A percentile compares a stretch with the other conserved stretches of the same genome.
phyloP scores from a whole-genome alignment of 37 sponge, comb jelly and placozoan species.

The Ianthella basta region DNA sequence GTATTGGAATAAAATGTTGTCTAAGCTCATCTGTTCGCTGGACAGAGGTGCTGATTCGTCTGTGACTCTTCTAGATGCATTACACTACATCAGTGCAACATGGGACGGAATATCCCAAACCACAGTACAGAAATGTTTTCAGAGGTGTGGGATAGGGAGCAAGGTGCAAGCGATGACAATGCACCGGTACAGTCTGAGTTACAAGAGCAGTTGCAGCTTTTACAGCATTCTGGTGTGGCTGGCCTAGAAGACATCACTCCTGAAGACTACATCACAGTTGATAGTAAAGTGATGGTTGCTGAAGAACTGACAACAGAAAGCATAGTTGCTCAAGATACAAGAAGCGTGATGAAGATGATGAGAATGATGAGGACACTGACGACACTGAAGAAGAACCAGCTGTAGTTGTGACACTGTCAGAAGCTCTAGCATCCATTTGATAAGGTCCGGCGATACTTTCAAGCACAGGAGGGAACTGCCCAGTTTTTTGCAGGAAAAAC shows the following conservation, averaged over 20 bases:
- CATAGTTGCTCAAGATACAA: conserved; percentile 22
- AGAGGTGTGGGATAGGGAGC: conserved; percentile 7
- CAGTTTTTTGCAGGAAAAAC: not conserved
- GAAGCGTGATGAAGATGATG: not conserved
- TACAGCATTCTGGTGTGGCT: conserved; percentile 23
- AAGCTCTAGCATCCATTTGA: conserved; percentile 23
- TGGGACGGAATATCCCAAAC: conserved; percentile 5
- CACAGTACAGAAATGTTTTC: not conserved
- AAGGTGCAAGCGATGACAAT: not conserved
- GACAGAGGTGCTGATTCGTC: not conserved
- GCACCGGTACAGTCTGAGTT: not conserved
- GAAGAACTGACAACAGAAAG: conserved; percentile 11
- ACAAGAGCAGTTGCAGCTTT: not conserved
- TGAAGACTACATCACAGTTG: not conserved
- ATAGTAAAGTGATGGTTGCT: conserved; percentile 7
- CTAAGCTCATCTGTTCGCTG: not conserved
- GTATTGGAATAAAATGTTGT: not conserved
- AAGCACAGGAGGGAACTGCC: conserved; percentile 2
- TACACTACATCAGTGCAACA: conserved; percentile 13
- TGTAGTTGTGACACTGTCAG: not conserved
- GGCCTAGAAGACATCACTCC: conserved; percentile 19
- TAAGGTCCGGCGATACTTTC: conserved; percentile 1
- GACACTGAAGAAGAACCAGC: not conserved
- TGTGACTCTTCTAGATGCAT: conserved; percentile 4
- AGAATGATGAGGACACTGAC: not conserved